phyloP scores from a whole-genome alignment of 2,888 invertebrate species.

The Xanthorhoe designata region DNA sequence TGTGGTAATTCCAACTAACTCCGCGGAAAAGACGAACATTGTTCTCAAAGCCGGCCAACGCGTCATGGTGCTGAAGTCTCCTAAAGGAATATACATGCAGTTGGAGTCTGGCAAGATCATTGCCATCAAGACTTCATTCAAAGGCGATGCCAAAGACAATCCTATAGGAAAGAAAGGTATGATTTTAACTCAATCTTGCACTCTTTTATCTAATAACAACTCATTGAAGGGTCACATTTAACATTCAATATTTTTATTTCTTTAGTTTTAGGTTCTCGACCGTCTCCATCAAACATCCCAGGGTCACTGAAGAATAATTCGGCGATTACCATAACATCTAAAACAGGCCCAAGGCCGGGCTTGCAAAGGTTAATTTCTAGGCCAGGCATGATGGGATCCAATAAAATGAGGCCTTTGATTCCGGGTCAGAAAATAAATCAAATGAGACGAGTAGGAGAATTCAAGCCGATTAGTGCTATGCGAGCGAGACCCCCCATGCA shows the following conservation, averaged over 20 bases:
- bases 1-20: slow-evolving; percentile 96
- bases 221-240: not conserved
- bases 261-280: slow-evolving; percentile 74
- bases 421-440: slow-evolving; percentile 78
- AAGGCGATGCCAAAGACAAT: slow-evolving; percentile 77
- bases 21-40: slow-evolving; percentile 95
- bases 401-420: slow-evolving; percentile 70
- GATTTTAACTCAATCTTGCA: slow-evolving; percentile 13
- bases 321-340: slow-evolving; percentile 86
- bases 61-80: slow-evolving; percentile 97
- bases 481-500: slow-evolving; percentile 67
- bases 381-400: slow-evolving; percentile 67
- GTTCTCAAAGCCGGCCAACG: slow-evolving; percentile 97
- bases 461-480: slow-evolving; percentile 66
- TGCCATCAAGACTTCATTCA: slow-evolving; percentile 93
- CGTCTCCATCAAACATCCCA: slow-evolving; percentile 71
- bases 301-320: slow-evolving; percentile 86
- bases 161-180: slow-evolving; percentile 79
- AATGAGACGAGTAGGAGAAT: slow-evolving; percentile 70
- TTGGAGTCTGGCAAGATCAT: slow-evolving; percentile 97
- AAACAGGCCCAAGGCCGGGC: slow-evolving; percentile 69
- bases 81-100: slow-evolving; percentile 98
- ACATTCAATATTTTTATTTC: slow-evolving; percentile 20
- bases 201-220: not conserved
- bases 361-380: slow-evolving; percentile 70